phyloP scores from a whole-genome alignment of 1,140 invertebrate genomes.

The Orchestia grillus region DNA sequence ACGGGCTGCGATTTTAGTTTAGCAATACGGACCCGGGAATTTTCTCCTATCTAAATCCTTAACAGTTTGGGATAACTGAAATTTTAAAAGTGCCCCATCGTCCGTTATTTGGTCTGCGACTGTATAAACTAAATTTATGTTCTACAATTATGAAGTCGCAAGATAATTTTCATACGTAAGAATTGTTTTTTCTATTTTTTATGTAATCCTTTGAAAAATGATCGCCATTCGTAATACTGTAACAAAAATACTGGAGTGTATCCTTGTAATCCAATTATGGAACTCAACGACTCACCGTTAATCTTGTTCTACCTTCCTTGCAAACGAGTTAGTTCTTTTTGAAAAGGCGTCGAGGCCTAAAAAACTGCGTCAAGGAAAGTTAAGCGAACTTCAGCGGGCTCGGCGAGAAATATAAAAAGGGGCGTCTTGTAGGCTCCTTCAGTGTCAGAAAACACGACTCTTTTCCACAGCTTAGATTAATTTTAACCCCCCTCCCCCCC shows the following conservation, averaged over 20 bases:
- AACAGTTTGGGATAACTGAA: too few relatives aligned
- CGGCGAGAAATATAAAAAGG: not conserved
- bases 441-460: not conserved
- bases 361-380: not conserved
- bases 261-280: not conserved
- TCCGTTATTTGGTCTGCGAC: not conserved
- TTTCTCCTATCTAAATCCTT: too few relatives aligned
- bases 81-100: too few relatives aligned
- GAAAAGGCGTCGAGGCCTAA: not conserved
- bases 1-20: too few relatives aligned
- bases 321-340: not conserved
- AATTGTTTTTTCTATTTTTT: not conserved
- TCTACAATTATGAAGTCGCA: not conserved
- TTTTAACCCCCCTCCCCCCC: too few relatives aligned
- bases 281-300: not conserved
- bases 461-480: not conserved
- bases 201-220: not conserved
- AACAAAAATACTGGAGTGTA: not conserved
- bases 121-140: not conserved
- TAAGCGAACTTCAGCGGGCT: not conserved
- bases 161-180: not conserved
- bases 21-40: too few relatives aligned
- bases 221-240: not conserved
- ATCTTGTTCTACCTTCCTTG: not conserved
- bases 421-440: not conserved